Evolutionary conservation across 2,888 invertebrate genomes (phyloP), one percentile per base, ranked within the genome.

Genomic region (Thera britannica): DNA sequence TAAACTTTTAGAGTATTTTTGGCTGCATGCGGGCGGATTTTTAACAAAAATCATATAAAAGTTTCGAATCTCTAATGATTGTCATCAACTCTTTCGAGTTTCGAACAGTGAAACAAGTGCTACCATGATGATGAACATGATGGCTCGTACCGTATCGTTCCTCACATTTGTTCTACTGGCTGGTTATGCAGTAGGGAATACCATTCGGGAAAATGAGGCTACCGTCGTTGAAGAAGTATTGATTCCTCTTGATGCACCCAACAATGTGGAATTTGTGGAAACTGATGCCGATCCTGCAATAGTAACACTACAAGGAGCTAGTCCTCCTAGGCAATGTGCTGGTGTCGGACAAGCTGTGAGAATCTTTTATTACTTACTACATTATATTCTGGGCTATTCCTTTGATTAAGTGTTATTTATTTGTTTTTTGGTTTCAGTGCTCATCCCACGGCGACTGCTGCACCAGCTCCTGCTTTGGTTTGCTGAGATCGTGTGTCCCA

Each of bases 261-360:
- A 38, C 12, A 61, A 61, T 52, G 11, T 59, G 46, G 49, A 65
- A 35, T 49, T 38, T 55, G 11, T 62, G 38, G 55, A 65, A 8
- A 46, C 34, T 56, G 46, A 55, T 12, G 58, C 9, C 61, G 65
- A 55, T 38, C 58, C 68, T n/a, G 52, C 12, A 63, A 59, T 67
- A 58, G 60, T 62, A 57, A 66, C 66, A 68, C 82, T 86, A 82
- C 75, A 77, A 76, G 81, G 80, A 70, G 67, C 69, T 44, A 72
- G 74, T 58, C 69, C 69, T 23, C n/a, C 62, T 11, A 65, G 65
- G 12, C 62, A 65, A 46, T 69, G 69, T 44, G 69, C 69, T 55
- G 66, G 67, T 6, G 63, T 70, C 38, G 70, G 66, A 12, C 70
- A 70, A 67, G 67, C 67, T 36, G 67, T 70, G 35, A 63, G 70